These are phyloP conservation scores for Myiagra hebetior DNA, from an alignment of 2,113 vertebrate genomes.

Conservation along the genomic window DNA sequence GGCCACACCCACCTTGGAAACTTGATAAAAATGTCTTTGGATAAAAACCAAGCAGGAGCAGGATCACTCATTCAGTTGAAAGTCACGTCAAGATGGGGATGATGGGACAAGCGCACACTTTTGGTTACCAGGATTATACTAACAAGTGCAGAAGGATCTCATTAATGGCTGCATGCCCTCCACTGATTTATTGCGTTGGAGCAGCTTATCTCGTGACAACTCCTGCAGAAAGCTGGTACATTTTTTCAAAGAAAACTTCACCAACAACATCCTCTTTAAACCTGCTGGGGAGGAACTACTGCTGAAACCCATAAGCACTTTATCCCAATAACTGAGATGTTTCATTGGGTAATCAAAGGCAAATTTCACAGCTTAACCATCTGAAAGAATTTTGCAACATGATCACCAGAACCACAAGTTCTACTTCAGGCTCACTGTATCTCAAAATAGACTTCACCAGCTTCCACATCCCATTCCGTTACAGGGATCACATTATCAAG, in stretches of 20 bases:
- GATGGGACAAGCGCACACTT: not conserved
- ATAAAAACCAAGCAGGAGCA: not conserved
- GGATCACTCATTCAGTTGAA: not conserved
- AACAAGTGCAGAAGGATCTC: not conserved
- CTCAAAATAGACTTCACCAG: constrained; percentile 15
- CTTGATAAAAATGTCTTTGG: not conserved
- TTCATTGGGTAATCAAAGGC: not conserved
- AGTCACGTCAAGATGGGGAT: not conserved
- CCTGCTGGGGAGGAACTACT: not conserved
- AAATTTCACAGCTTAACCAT: not conserved
- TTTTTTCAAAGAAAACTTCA: not conserved
- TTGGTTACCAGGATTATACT: not conserved
- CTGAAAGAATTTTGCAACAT: not conserved
- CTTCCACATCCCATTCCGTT: not conserved
- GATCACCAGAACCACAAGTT: not conserved
- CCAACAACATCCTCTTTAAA: not conserved
- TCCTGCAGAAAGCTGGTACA: not conserved
- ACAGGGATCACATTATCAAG: not conserved
- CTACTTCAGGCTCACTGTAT: not conserved
- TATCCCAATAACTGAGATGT: not conserved
- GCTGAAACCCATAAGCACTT: not conserved
- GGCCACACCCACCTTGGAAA: not conserved
- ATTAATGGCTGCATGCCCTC: not conserved
- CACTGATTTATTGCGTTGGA: not conserved
- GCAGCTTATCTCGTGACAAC: not conserved